Evolutionary conservation across 2,888 invertebrate species (phyloP), one percentile per base, ranked within the genome.

Genomic region (Amphipyra berbera): DNA sequence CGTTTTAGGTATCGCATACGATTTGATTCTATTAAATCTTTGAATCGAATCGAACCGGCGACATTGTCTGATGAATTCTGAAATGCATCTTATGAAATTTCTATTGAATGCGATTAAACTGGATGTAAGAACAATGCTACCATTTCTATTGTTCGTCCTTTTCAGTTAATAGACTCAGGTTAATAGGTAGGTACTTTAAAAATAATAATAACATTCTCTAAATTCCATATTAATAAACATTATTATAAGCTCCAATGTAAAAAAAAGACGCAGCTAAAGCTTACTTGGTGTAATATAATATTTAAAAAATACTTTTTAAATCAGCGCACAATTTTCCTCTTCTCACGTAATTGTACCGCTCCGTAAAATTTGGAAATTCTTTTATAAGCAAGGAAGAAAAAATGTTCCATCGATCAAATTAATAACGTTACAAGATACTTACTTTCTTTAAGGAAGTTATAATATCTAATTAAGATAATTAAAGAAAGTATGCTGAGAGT

Each of bases 1-100:
- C 88, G 88, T 90, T 90, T 92, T 87, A 89, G 84, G 86, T 88
- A 90, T 89, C 86, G 87, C 89, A 92, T 90, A 86, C 84, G 82
- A 88, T 90, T 91, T 86, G 84, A 88, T 90, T 88, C 81, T 82
- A 87, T 89, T 87, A 86, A 82, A 83, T 76, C 72, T 58, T 58
- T 61, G 13, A 63, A 61, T 42, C 10, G n/a, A 41, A 53, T 38
- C 33, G 21, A 44, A 50, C 7, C 14, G 38, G 35, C 6, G 1
- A 41, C 14, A 21, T 27, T 21, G 9, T 27, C 47, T 45, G 37
- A 33, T 49, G n/a, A 12, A 6, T 37, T 50, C 40, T 40, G 35
- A 33, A 40, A 40, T 1, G 14, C 27, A 6, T 33, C 30, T 21
- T 6, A 42, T 12, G 13, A 10, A 14, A 37, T 9, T 30, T 0